Evolutionary conservation across 2,113 vertebrate genomes (phyloP), one percentile per base, ranked within the genome.

Genomic region (Galemys pyrenaicus): DNA sequence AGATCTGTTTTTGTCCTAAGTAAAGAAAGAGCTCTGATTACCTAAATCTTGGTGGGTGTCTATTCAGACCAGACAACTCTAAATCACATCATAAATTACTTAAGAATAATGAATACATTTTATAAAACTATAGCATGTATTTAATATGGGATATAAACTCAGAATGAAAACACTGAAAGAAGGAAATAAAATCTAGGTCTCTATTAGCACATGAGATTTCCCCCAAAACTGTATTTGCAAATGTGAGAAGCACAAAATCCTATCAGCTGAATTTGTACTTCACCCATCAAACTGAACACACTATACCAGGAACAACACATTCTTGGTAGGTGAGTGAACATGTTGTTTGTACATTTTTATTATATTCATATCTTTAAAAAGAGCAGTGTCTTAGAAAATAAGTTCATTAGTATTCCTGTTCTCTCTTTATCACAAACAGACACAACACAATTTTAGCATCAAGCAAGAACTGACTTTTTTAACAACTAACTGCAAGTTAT

Each of bases 81-180:
- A 51, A 85, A 92, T 78, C 9, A 6, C n/a, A 46, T 24, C 16
- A 74, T 60, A 89, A 88, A 84, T 56, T 68, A 71, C 22, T 81
- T 0, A 9, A 85, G 9, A 95, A 85, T 32, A 88, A 77, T 77
- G 28, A 92, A 75, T 90, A 35, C 5, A 86, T 84, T 56, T 93
- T 54, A 74, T 54, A 71, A 15, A 89, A 78, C 28, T 82, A 24
- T 11, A 46, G 20, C 13, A 28, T n/a, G 32, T 39, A 20, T 12
- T 44, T 32, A 68, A 85, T 74, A 12, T 64, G 37, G 51, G 8
- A 64, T 26, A 68, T 12, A n/a, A 6, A 70, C 6, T 51, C 10
- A 35, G 46, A 91, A 87, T n/a, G 51, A 41, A 92, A 88, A 60
- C 8, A 37, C 0, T 56, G n/a, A 68, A 13, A 79, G n/a, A 37